Percentiles rank a stretch among this genome's conserved stretches.
These are phyloP conservation scores for Oryzias javanicus DNA, from an alignment of 2,113 vertebrate species.

Conservation along the genomic window DNA sequence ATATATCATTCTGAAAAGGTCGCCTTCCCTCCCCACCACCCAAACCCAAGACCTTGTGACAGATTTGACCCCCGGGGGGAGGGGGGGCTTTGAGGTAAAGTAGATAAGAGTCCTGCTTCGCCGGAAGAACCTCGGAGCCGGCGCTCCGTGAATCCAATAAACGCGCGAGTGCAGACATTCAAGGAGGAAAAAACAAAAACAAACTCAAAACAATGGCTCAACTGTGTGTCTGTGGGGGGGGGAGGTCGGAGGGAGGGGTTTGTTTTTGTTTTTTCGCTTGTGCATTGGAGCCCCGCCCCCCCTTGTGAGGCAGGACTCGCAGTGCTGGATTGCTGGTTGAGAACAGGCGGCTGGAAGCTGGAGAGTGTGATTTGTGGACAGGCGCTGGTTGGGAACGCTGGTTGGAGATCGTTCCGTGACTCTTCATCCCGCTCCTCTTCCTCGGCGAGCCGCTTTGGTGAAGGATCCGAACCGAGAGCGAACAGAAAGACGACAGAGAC, in stretches of 20 bases:
- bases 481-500: slow-evolving; percentile 10
- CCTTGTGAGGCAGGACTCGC: slow-evolving; percentile 53
- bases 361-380: too few relatives aligned
- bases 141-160: slow-evolving; percentile 75
- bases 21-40: slow-evolving; percentile 58
- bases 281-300: slow-evolving; percentile 75
- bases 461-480: slow-evolving; percentile 55
- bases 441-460: slow-evolving; percentile 66
- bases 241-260: slow-evolving; percentile 16
- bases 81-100: slow-evolving; percentile 80
- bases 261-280: slow-evolving; percentile 63
- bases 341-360: slow-evolving; percentile 79
- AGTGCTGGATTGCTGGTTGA: slow-evolving; percentile 91
- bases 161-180: slow-evolving; percentile 72
- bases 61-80: slow-evolving; percentile 72
- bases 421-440: not conserved
- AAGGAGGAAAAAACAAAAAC: slow-evolving; percentile 76
- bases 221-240: slow-evolving; percentile 46
- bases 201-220: slow-evolving; percentile 86
- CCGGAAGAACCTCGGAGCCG: slow-evolving; percentile 77
- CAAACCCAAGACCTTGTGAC: slow-evolving; percentile 76
- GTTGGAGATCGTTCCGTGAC: slow-evolving; percentile 56
- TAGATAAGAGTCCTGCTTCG: slow-evolving; percentile 81
- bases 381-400: slow-evolving; percentile 62
- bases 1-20: slow-evolving; percentile 70